phyloP scores from a whole-genome alignment of 2,888 invertebrate species.

The Diadromus collaris region DNA sequence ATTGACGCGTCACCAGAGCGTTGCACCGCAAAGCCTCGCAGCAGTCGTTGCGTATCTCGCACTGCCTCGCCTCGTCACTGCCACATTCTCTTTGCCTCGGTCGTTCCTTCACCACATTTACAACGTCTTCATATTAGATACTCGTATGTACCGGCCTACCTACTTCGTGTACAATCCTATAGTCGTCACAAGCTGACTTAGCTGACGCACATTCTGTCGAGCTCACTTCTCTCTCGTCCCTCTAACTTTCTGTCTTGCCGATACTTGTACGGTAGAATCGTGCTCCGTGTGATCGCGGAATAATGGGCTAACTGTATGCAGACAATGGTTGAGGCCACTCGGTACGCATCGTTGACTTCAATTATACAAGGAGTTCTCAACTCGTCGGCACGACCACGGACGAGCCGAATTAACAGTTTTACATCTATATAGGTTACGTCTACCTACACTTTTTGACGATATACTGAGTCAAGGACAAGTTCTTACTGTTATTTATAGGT shows the following conservation, averaged over 20 bases:
- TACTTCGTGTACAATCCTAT: constrained; percentile 34
- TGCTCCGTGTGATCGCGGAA: constrained; percentile 50
- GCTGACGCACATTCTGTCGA: not conserved
- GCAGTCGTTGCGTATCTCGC: constrained; percentile 52
- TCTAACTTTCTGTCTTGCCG: constrained; percentile 41
- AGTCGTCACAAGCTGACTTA: constrained; percentile 31
- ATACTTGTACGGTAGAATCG: constrained; percentile 51
- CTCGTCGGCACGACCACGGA: constrained; percentile 63
- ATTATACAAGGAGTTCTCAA: constrained; percentile 77
- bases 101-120: constrained; percentile 15
- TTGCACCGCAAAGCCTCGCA: constrained; percentile 63
- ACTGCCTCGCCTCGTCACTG: constrained; percentile 38
- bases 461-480: not conserved
- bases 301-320: constrained; percentile 75
- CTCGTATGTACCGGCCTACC: constrained; percentile 5
- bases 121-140: constrained; percentile 11
- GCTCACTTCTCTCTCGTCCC: constrained; percentile 17
- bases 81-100: constrained; percentile 36
- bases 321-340: constrained; percentile 75
- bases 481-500: no score
- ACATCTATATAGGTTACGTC: not conserved
- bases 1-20: constrained; percentile 68
- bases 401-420: constrained; percentile 17
- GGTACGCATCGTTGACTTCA: constrained; percentile 77
- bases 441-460: not conserved